A percentile compares a stretch with the other conserved stretches of the same genome.
These are phyloP conservation scores for Galeruca laticollis DNA, from an alignment of 2,888 invertebrate species.

Conservation along the genomic window DNA sequence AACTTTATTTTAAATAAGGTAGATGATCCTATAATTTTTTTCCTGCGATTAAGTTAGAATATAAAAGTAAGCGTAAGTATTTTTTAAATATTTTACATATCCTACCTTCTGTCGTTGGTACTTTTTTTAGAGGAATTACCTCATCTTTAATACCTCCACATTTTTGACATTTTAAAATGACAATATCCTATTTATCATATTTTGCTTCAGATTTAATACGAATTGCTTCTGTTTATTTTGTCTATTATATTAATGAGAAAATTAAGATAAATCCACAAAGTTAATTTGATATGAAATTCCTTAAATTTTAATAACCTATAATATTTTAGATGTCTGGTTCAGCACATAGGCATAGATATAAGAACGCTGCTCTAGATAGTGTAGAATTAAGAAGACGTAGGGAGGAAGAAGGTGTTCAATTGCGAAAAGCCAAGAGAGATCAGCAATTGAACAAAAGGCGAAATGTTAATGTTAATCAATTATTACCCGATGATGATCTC, in stretches of 20 bases:
- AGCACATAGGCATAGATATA: constrained; percentile 90
- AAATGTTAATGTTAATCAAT: constrained; percentile 75
- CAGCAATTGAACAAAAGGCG: constrained; percentile 93
- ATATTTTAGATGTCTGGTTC: constrained; percentile 77
- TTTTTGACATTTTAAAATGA: constrained; percentile 41
- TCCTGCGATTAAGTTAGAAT: constrained; percentile 19
- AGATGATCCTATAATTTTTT: constrained; percentile 45
- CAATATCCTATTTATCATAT: constrained; percentile 10
- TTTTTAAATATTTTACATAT: background rate
- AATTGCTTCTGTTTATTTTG: background rate
- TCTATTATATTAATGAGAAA: too few species aligned
- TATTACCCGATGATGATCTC: constrained; percentile 63
- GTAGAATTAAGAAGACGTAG: constrained; percentile 91
- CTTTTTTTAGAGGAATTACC: constrained; percentile 26
- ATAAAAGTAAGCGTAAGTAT: constrained; percentile 43
- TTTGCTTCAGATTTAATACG: background rate
- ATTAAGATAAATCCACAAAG: background rate
- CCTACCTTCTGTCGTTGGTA: background rate
- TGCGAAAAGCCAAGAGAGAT: constrained; percentile 95
- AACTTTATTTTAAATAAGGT: constrained; percentile 42
- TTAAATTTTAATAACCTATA: background rate
- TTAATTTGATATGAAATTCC: background rate
- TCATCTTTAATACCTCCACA: constrained; percentile 40
- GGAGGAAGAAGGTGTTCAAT: constrained; percentile 96
- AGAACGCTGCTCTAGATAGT: constrained; percentile 92